phyloP scores from a whole-genome alignment of 2,888 invertebrate species.

The Pterobdella sp. region DNA sequence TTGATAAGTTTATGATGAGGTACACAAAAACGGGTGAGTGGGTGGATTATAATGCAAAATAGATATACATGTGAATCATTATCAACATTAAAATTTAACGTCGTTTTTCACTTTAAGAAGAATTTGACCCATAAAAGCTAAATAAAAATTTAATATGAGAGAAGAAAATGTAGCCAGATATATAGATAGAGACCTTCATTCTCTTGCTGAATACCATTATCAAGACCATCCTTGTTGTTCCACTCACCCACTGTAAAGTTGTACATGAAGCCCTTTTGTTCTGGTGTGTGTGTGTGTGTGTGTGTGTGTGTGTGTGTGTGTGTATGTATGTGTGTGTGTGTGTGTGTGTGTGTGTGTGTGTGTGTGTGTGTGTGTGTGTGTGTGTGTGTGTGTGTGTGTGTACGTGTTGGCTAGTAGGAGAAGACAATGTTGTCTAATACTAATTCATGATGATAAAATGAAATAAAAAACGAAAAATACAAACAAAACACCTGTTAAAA shows the following conservation, averaged over 20 bases:
- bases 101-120: too few species aligned
- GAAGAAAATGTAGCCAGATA: too few species aligned
- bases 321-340: not conserved
- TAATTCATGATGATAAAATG: too few species aligned
- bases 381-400: not conserved
- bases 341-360: not conserved
- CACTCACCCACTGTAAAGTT: not conserved
- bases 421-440: too few species aligned
- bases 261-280: slow-evolving; percentile 10
- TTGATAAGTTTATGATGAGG: too few species aligned
- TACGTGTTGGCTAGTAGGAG: not conserved
- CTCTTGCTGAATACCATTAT: not conserved
- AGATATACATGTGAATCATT: too few species aligned
- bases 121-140: too few species aligned
- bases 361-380: not conserved
- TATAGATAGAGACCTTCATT: not conserved
- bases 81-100: too few species aligned
- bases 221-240: slow-evolving; percentile 10
- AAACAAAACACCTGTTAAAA: not conserved
- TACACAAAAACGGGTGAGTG: too few species aligned
- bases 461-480: not conserved
- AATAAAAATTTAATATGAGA: too few species aligned
- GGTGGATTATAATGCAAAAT: too few species aligned
- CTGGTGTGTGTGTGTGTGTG: not conserved
- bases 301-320: slow-evolving; percentile 7